Percentiles rank a stretch among this genome's conserved stretches.
phyloP scores from a whole-genome alignment of 2,888 invertebrate species.

The Eucriotettix oculatus region DNA sequence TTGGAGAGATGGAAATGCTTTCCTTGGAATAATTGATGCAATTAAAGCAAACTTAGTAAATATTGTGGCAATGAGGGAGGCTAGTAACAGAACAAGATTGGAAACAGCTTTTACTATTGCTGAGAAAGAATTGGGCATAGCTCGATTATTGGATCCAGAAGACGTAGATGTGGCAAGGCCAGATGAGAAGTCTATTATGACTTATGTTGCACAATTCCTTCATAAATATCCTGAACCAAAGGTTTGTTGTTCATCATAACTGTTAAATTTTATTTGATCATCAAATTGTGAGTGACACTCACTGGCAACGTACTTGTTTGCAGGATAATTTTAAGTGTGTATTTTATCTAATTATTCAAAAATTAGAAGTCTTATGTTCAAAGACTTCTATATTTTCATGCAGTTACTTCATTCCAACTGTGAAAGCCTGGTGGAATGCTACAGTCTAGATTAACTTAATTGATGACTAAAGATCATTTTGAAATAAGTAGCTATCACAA shows the following conservation, averaged over 20 bases:
- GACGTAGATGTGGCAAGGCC: constrained; percentile 92
- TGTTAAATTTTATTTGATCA: not conserved
- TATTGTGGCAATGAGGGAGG: constrained; percentile 60
- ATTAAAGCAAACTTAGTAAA: constrained; percentile 86
- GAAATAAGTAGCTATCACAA: too few species aligned
- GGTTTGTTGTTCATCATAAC: not conserved
- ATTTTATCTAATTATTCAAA: too few species aligned
- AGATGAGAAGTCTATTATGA: constrained; percentile 96
- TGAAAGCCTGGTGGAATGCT: too few species aligned
- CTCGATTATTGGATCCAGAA: constrained; percentile 81
- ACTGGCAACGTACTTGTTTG: not conserved
- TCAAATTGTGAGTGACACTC: not conserved
- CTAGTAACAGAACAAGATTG: constrained; percentile 64
- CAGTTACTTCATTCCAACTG: too few species aligned
- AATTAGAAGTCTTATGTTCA: too few species aligned
- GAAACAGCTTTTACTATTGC: constrained; percentile 90
- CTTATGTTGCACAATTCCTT: constrained; percentile 93
- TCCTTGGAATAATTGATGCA: constrained; percentile 86
- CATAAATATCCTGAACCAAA: constrained; percentile 84
- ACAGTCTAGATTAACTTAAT: too few species aligned
- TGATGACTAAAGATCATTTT: too few species aligned
- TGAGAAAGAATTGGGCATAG: constrained; percentile 79
- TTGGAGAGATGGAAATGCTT: constrained; percentile 92
- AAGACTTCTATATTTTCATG: too few species aligned
- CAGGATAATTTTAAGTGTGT: not conserved